Percentiles rank a stretch among this genome's conserved stretches.
phyloP scores from a whole-genome alignment of 2,888 invertebrate genomes.

The Oscheius onirici region DNA sequence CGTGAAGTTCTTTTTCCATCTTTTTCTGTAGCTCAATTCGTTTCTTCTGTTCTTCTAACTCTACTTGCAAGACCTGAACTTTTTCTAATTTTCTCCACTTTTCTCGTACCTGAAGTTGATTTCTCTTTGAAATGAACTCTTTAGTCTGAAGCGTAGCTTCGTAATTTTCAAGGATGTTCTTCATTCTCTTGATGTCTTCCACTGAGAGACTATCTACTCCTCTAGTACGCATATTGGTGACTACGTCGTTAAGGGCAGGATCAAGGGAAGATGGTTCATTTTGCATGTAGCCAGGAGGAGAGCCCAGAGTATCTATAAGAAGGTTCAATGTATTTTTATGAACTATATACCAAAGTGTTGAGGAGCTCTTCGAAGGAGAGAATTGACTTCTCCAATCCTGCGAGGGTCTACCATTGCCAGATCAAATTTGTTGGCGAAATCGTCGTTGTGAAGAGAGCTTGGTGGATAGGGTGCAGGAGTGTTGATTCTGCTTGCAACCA shows the following conservation, averaged over 20 bases:
- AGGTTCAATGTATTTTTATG: neutral
- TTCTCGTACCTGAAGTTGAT: conserved; percentile 40
- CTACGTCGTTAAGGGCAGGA: conserved; percentile 50
- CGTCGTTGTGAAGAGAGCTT: conserved; percentile 16
- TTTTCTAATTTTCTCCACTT: neutral
- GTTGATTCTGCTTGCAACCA: conserved; percentile 8
- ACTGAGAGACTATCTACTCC: conserved; percentile 43
- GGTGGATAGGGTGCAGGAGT: neutral
- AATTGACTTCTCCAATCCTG: conserved; percentile 47
- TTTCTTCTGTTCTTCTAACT: conserved; percentile 51
- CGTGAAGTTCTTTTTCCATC: conserved; percentile 48
- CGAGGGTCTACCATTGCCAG: conserved; percentile 50
- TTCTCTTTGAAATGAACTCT: conserved; percentile 50
- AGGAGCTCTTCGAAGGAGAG: conserved; percentile 51
- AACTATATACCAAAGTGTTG: conserved; percentile 41
- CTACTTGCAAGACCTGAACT: conserved; percentile 48
- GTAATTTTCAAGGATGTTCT: conserved; percentile 53
- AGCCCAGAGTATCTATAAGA: conserved; percentile 10
- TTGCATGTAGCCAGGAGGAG: conserved; percentile 50
- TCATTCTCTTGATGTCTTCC: conserved; percentile 54
- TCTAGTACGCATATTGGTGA: conserved; percentile 44
- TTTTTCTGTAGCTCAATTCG: conserved; percentile 50
- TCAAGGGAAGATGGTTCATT: conserved; percentile 30
- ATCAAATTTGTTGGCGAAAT: conserved; percentile 42
- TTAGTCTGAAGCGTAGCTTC: conserved; percentile 58